These are phyloP conservation scores for Pangasius macronema DNA, from an alignment of 2,797 vertebrate species.

Conservation along the genomic window DNA sequence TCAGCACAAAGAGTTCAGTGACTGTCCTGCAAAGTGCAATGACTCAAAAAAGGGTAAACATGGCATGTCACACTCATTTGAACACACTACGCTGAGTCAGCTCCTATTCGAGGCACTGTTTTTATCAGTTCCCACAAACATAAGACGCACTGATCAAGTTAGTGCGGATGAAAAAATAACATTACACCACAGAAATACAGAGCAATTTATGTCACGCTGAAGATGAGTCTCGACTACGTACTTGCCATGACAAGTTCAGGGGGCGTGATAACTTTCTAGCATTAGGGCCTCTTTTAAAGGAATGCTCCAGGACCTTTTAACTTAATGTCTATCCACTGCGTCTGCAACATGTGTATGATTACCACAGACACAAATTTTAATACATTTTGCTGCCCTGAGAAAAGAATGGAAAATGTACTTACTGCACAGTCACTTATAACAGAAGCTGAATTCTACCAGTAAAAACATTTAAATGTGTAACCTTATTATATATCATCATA, in stretches of 20 bases:
- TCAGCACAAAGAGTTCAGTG: constrained; percentile 36
- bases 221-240: background rate
- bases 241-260: background rate
- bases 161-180: background rate
- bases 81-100: background rate
- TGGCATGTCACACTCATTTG: background rate
- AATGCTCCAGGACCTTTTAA: background rate
- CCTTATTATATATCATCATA: no score
- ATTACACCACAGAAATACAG: background rate
- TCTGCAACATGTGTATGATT: background rate
- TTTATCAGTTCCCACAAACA: background rate
- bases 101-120: background rate
- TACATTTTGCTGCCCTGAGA: background rate
- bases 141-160: background rate
- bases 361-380: background rate
- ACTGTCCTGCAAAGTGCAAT: constrained; percentile 38
- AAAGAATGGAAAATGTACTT: background rate
- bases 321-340: background rate
- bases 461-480: no score
- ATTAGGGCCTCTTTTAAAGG: background rate
- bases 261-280: background rate
- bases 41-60: constrained; percentile 35
- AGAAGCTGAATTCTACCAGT: no score
- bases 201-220: background rate
- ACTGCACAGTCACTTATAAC: background rate